phyloP scores from a whole-genome alignment of 2,113 vertebrate species.

The Herpetotheres cachinnans region DNA sequence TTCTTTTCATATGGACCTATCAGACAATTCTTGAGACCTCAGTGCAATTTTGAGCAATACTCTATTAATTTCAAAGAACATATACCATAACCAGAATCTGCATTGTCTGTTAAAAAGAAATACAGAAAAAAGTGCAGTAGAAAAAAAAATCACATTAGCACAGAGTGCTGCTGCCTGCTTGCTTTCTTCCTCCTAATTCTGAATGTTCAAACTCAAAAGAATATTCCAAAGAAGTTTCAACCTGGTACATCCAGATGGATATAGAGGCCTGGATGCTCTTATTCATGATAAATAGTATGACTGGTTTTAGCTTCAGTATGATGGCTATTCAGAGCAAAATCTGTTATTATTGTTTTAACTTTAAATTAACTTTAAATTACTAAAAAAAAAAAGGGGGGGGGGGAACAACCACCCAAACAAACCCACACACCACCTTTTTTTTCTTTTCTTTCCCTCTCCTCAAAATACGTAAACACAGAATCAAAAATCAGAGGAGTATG shows the following conservation, averaged over 20 bases:
- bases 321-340: background rate
- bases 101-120: background rate
- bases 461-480: background rate
- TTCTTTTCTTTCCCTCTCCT: too few species aligned
- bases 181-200: background rate
- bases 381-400: too few species aligned
- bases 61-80: background rate
- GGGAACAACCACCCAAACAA: background rate
- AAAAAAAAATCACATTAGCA: background rate
- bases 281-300: background rate
- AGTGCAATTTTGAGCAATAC: background rate
- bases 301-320: background rate
- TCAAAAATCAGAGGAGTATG: background rate
- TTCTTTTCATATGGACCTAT: background rate
- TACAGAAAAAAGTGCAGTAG: background rate
- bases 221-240: background rate
- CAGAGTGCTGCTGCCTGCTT: background rate
- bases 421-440: background rate
- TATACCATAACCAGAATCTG: background rate
- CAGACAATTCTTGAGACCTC: background rate
- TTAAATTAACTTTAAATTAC: background rate
- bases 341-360: background rate
- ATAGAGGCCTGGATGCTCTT: background rate
- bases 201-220: background rate
- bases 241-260: background rate